These are phyloP conservation scores for Ranitomeya variabilis DNA, from an alignment of 2,113 vertebrate genomes.

Conservation along the genomic window DNA sequence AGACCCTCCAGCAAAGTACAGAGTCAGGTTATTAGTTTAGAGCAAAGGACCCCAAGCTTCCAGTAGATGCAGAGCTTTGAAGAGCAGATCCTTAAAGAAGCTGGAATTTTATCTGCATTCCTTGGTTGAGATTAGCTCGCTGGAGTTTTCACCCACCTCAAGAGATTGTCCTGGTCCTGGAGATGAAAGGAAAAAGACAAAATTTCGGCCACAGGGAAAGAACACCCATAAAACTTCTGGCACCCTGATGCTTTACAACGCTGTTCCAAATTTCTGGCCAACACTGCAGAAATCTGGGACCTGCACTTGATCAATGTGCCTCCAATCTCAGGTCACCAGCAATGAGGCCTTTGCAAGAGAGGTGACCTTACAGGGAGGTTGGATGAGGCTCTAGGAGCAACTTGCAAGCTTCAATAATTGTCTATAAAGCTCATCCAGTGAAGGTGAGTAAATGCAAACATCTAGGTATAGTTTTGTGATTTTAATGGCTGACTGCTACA, in stretches of 20 bases:
- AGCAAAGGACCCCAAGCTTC: constrained; percentile 26
- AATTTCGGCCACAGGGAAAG: not conserved
- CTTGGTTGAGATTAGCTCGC: not conserved
- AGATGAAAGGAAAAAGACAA: constrained; percentile 18
- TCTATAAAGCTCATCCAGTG: not conserved
- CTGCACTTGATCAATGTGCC: not conserved
- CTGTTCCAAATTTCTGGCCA: not conserved
- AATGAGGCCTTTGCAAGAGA: constrained; percentile 57
- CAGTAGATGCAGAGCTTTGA: constrained; percentile 39
- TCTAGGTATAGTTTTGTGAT: not conserved
- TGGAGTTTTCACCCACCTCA: not conserved
- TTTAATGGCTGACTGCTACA: not conserved
- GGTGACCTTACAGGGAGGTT: not conserved
- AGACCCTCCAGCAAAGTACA: constrained; percentile 57
- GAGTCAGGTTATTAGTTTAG: constrained; percentile 58
- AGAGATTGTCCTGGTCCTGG: not conserved
- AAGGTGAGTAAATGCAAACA: not conserved
- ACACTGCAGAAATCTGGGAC: not conserved
- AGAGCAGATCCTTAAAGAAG: not conserved
- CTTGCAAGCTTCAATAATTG: constrained; percentile 40
- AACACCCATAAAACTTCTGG: constrained; percentile 22
- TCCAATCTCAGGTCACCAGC: constrained; percentile 48
- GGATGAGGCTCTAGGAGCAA: fast-evolving
- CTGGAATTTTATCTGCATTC: constrained; percentile 15
- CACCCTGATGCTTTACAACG: not conserved